These are phyloP conservation scores for Orchestes rusci DNA, from an alignment of 2,888 invertebrate genomes.

Conservation along the genomic window DNA sequence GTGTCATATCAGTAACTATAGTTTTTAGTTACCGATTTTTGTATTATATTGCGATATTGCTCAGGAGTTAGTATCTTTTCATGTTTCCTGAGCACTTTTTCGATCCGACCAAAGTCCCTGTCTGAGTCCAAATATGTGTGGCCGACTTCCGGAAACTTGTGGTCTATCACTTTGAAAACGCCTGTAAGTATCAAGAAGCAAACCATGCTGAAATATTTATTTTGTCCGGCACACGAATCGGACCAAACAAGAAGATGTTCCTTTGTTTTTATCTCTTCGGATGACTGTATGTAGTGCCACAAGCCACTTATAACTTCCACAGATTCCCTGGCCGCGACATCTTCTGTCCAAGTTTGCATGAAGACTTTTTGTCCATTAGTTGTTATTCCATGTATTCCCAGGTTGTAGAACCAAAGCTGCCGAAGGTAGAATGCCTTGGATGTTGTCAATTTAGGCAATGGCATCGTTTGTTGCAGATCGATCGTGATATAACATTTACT, in stretches of 20 bases:
- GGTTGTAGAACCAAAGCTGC: not conserved
- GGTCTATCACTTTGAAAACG: slow-evolving; percentile 30
- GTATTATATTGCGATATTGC: too few species aligned
- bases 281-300: not conserved
- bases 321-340: not conserved
- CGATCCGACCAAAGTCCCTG: slow-evolving; percentile 26
- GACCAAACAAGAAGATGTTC: slow-evolving; percentile 21
- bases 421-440: not conserved
- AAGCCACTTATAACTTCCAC: not conserved
- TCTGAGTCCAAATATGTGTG: slow-evolving; percentile 20
- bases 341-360: not conserved
- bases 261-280: not conserved
- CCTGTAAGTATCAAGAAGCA: slow-evolving; percentile 27
- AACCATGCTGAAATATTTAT: slow-evolving; percentile 29
- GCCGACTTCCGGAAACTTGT: slow-evolving; percentile 35
- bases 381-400: not conserved
- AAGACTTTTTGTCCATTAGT: not conserved
- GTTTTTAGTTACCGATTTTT: too few species aligned
- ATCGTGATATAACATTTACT: too few species aligned
- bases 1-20: too few species aligned
- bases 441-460: not conserved
- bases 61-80: too few species aligned
- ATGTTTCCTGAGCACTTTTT: slow-evolving; percentile 32
- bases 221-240: slow-evolving; percentile 32
- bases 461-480: slow-evolving; percentile 1